Evolutionary conservation across 2,888 invertebrate genomes (phyloP), one percentile per base, ranked within the genome.

Genomic region (Dione juno): DNA sequence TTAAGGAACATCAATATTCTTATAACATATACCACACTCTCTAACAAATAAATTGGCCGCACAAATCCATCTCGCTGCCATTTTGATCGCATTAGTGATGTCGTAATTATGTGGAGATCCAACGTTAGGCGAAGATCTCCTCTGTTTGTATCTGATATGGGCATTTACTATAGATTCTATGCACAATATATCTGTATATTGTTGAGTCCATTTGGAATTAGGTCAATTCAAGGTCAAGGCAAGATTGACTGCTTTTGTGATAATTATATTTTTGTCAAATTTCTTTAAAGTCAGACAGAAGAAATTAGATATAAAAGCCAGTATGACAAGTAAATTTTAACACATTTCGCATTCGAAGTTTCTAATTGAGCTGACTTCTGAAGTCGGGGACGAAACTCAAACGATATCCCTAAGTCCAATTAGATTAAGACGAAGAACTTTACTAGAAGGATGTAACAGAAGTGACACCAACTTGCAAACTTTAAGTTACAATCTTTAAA

Each of bases 1-100:
- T 28, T 28, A 28, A 3, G 5, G n/a, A 21, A 40, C 11, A 41
- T 21, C 13, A 5, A 3, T 11, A 45, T 50, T 41, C 45, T 45
- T 57, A 11, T 66, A 40, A 65, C 53, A 67, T 70, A 53, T 41
- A 21, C 59, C 37, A 61, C 50, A 14, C 40, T 48, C 35, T 35
- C 43, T 19, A 50, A 66, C 70, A 68, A 73, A 68, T 73, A 68
- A 73, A 68, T 73, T 66, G 58, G 40, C 59, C 71, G 37, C 43
- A 61, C 66, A 21, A 71, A 66, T 53, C 66, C 69, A 66, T 67
- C 43, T 59, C 66, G 70, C 21, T 59, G 72, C 59, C 72, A 67
- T 67, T 67, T 67, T 65, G 72, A 65, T 59, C 68, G 65, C 71
- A 48, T 61, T 66, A 52, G 45, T 50, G 53, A 54, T 43, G 57